Evolutionary conservation across 1,140 invertebrate genomes (phyloP), one percentile per base, ranked within the genome.

Genomic region (Belonocnema kinseyi): DNA sequence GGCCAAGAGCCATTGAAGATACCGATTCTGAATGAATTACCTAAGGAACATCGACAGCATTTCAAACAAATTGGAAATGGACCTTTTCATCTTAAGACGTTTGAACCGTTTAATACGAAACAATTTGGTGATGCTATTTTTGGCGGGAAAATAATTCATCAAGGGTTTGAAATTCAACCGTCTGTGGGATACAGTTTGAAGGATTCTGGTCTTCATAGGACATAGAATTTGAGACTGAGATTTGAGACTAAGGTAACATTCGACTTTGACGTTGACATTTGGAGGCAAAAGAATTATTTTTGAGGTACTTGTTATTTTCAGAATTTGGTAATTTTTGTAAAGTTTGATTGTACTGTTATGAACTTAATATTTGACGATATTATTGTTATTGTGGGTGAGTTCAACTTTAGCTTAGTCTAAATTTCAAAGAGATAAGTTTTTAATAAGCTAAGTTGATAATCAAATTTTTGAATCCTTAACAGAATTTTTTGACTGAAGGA

Each of bases 1-100:
- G 16, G 14, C 10, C 54, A 76, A 21, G 79, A 21, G 10, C 79
- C 84, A 1, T 6, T 83, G 51, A 85, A 75, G 33, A 78, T 80
- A 26, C 82, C 81, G 0, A 14, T 85, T 40, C 10, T 83, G 26
- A 78, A 46, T 26, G 46, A 66, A 66, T 14, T 66, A 5, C 61
- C 61, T 1, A 66, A 66, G 6, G 61, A 66, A 13, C 61, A 40
- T 40, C 61, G 61, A 16, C n/a, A 46, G 26, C 8, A 66, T 16
- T 46, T 46, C 2, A 7, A 46, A 46, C 7, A 1, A 11, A 66
- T 66, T 40, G 61, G 61, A 66, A 66, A 66, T 40, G 61, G 61
- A 16, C 61, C 61, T 7, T 66, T 66, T 66, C 61, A 33, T 6
- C 40, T 66, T 4, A 33, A 66, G 14, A 16, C 26, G 5, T 66